Base-by-base conservation (phyloP, 2,797 vertebrate genomes). In the Cygnus olor region DNA sequence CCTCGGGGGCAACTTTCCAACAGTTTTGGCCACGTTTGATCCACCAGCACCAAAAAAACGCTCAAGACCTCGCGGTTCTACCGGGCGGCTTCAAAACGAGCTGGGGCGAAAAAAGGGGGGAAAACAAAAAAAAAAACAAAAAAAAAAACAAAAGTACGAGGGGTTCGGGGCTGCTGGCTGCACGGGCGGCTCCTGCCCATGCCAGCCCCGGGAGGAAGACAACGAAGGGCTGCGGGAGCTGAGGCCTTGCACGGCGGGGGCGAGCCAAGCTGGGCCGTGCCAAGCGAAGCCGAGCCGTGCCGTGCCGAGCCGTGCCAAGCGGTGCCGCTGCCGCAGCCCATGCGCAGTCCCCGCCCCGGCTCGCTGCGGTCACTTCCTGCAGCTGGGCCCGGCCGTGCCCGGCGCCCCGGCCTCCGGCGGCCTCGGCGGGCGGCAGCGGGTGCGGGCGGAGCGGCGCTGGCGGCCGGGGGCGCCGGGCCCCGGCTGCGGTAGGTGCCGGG, bases 301-400 rank as follows among this genome's bases (percentile, higher is more conserved):
- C 45, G 45, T 47, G 45, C 45, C 45, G 11, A 47, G 45, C 45
- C 45, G 47, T 47, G 47, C 47, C 47, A 22, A 47, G 47, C 21
- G 47, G 21, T 47, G 47, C 47, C 47, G 47, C 47, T 47, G 47
- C 47, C 47, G 47, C 47, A 47, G 47, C 47, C 47, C 47, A 47
- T 47, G 47, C 47, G 47, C 34, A 30, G 34, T 22, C 65, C 57
- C 38, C 32, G 76, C 61, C 28, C 42, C 54, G 87, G 63, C 49
- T 69, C 81, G 61, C 58, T 68, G 97, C 94, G 95, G 95, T 98
- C 97, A 97, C 97, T 98, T 98, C 97, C 97, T 97, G 97, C 97
- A 97, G 97, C 97, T 97, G 97, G 94, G 94, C 78, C 92, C 93
- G 76, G 54, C 86, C 27, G 93, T 66, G 82, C 93, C 85, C 63